A percentile compares a stretch with the other conserved stretches of the same genome.
Conservation (phyloP, 2,113 vertebrate species). For the Prolemur simus region DNA sequence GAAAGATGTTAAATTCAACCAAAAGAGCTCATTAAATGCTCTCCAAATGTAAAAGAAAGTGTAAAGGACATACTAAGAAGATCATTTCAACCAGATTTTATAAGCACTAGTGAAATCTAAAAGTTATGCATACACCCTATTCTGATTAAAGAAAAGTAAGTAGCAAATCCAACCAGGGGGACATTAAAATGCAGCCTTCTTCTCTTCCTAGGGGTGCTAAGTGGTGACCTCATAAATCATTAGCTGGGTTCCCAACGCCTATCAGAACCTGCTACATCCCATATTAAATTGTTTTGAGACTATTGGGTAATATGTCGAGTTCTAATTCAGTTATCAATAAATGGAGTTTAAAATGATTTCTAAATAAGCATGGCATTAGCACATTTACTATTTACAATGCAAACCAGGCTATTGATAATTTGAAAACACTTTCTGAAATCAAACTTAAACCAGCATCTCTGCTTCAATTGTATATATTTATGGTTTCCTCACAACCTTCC, state of each 20-base stretch:
- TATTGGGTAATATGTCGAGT: constrained; percentile 73
- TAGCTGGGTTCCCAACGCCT: constrained; percentile 79
- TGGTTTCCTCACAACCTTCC: constrained; percentile 75
- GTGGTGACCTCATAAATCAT: constrained; percentile 84
- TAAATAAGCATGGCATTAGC: constrained; percentile 82
- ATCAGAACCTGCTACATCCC: constrained; percentile 75
- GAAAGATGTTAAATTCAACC: constrained; percentile 60
- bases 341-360: constrained; percentile 75
- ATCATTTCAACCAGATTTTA: constrained; percentile 56
- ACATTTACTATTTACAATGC: constrained; percentile 70
- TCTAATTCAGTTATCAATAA: constrained; percentile 82
- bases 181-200: constrained; percentile 69
- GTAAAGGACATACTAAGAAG: constrained; percentile 61
- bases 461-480: constrained; percentile 74
- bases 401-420: constrained; percentile 76
- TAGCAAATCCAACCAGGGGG: constrained; percentile 72
- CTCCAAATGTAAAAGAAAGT: constrained; percentile 54
- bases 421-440: constrained; percentile 77
- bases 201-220: constrained; percentile 78
- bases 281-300: constrained; percentile 79
- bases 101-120: constrained; percentile 47
- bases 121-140: constrained; percentile 61
- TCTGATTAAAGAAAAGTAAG: constrained; percentile 74
- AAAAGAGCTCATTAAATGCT: constrained; percentile 65
- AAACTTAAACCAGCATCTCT: constrained; percentile 70